phyloP scores from a whole-genome alignment of 1,140 invertebrate species.

The Aethina tumida region DNA sequence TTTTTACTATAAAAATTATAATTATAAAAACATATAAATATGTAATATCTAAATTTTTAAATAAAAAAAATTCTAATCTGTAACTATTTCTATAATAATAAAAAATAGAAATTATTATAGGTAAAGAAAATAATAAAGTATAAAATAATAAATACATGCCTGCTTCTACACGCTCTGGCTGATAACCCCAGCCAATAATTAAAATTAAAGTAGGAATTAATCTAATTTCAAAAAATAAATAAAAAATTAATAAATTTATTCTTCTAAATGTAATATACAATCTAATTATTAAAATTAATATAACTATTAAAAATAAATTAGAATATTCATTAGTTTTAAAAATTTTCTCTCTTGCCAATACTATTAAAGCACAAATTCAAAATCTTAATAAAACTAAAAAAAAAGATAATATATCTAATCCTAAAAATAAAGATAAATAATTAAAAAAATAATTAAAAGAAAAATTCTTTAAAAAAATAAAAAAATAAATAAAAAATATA shows the following conservation, averaged over 20 bases:
- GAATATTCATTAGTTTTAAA: slow-evolving; percentile 37
- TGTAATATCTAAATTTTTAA: slow-evolving; percentile 37
- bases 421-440: slow-evolving; percentile 36
- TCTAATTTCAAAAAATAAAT: slow-evolving; percentile 54
- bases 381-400: slow-evolving; percentile 41
- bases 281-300: slow-evolving; percentile 44
- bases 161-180: slow-evolving; percentile 49
- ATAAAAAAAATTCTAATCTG: slow-evolving; percentile 39
- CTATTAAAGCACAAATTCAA: slow-evolving; percentile 44
- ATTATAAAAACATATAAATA: slow-evolving; percentile 44
- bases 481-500: slow-evolving; percentile 35
- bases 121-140: slow-evolving; percentile 49
- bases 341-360: slow-evolving; percentile 40
- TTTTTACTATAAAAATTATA: slow-evolving; percentile 56
- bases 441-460: slow-evolving; percentile 30
- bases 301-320: slow-evolving; percentile 41
- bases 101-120: slow-evolving; percentile 46
- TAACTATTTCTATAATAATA: slow-evolving; percentile 36
- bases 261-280: slow-evolving; percentile 45
- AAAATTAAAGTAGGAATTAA: slow-evolving; percentile 52
- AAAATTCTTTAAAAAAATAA: slow-evolving; percentile 36
- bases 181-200: slow-evolving; percentile 53
- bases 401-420: slow-evolving; percentile 41
- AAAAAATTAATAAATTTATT: slow-evolving; percentile 52
- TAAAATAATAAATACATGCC: slow-evolving; percentile 53